Conservation (phyloP, 2,888 invertebrate species). For the Xanthorhoe spadicearia region DNA sequence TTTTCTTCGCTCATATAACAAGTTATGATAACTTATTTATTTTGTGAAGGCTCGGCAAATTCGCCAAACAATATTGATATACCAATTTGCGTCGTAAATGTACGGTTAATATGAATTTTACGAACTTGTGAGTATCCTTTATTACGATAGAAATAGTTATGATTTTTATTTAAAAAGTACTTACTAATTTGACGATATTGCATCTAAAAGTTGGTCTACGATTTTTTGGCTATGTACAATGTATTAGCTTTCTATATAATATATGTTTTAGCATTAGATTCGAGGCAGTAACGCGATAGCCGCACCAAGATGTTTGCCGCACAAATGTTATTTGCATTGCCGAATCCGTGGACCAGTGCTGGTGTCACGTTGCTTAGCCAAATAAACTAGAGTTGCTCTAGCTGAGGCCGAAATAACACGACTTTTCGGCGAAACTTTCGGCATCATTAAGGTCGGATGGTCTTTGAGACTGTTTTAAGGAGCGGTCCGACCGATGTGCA, state of each 20-base stretch:
- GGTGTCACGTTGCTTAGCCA: slow-evolving; percentile 74
- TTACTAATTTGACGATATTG: no score
- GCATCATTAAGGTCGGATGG: no score
- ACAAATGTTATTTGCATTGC: slow-evolving; percentile 79
- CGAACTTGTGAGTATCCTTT: slow-evolving; percentile 15
- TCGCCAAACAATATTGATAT: slow-evolving; percentile 65
- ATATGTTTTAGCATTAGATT: slow-evolving; percentile 32
- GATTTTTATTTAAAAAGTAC: neutral
- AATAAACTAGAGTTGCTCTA: slow-evolving; percentile 26
- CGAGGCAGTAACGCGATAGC: slow-evolving; percentile 72
- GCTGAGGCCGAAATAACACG: neutral
- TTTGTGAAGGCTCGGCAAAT: slow-evolving; percentile 62
- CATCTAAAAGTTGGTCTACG: no score
- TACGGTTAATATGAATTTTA: slow-evolving; percentile 42
- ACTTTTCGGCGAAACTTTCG: slow-evolving; percentile 3
- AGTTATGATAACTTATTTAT: slow-evolving; percentile 71
- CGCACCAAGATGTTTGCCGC: slow-evolving; percentile 73
- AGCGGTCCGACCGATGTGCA: no score
- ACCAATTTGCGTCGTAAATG: slow-evolving; percentile 58
- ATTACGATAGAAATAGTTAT: neutral
- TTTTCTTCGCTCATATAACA: slow-evolving; percentile 64
- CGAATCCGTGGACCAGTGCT: slow-evolving; percentile 76
- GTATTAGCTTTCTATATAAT: neutral
- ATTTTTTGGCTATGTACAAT: no score
- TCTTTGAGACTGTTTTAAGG: no score